A percentile compares a stretch with the other conserved stretches of the same genome.
Evolutionary conservation across 2,888 invertebrate species (phyloP).

Genomic region (Campoplex capitator): DNA sequence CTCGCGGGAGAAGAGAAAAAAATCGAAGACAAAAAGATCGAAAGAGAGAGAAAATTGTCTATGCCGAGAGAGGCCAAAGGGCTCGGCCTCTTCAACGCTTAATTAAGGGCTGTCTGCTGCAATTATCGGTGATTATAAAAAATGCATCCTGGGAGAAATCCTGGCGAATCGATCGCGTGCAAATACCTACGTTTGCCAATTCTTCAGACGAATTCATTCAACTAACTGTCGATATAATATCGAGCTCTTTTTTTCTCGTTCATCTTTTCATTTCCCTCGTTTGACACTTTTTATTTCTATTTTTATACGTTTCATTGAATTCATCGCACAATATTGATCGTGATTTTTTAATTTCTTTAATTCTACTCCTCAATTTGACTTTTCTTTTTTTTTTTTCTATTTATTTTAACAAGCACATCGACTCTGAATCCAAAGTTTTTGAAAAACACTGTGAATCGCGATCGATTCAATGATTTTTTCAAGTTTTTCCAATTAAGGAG

Average conservation of each 20-base stretch:
- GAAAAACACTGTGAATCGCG: background rate
- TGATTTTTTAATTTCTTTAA: background rate
- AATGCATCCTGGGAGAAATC: conserved; percentile 68
- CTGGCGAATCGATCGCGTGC: conserved; percentile 50
- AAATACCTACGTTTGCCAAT: background rate
- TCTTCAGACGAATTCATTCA: background rate
- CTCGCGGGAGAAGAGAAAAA: conserved; percentile 51
- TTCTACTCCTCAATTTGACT: background rate
- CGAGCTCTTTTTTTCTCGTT: conserved; percentile 1
- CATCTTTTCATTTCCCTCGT: background rate
- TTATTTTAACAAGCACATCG: background rate
- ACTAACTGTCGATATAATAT: background rate
- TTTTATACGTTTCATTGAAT: background rate
- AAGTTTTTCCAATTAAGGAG: background rate
- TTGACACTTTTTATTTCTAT: background rate
- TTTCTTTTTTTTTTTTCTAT: background rate
- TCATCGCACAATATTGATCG: background rate
- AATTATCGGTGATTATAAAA: conserved; percentile 74
- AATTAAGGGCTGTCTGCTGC: conserved; percentile 73
- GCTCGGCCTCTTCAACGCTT: conserved; percentile 63
- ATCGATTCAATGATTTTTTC: too few species aligned
- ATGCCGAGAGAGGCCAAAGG: conserved; percentile 47
- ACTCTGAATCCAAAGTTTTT: background rate
- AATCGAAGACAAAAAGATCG: conserved; percentile 45
- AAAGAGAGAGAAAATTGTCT: conserved; percentile 35